phyloP scores from a whole-genome alignment of 2,888 invertebrate genomes.

The Xylocampa areola region DNA sequence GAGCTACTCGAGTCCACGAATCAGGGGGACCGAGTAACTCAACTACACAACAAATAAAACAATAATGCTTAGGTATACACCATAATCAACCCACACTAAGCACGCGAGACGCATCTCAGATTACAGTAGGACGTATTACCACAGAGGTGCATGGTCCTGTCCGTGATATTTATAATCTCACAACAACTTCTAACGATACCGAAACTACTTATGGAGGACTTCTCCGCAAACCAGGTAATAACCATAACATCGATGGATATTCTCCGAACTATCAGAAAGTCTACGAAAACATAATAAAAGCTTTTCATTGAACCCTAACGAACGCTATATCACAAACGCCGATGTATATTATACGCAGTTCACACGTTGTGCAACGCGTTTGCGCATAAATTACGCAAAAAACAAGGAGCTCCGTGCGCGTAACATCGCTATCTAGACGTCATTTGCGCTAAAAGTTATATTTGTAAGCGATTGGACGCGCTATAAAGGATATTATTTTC shows the following conservation, averaged over 20 bases:
- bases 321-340: slow-evolving; percentile 22
- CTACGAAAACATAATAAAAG: slow-evolving; percentile 3
- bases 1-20: too few species aligned
- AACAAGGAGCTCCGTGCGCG: slow-evolving; percentile 31
- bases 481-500: slow-evolving; percentile 27
- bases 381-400: slow-evolving; percentile 45
- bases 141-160: background rate
- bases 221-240: too few species aligned
- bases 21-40: too few species aligned
- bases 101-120: slow-evolving; percentile 42
- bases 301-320: slow-evolving; percentile 29
- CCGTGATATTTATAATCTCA: slow-evolving; percentile 30
- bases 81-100: slow-evolving; percentile 27
- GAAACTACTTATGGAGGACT: background rate
- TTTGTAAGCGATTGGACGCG: slow-evolving; percentile 9
- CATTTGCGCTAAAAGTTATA: slow-evolving; percentile 35
- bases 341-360: slow-evolving; percentile 30
- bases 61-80: slow-evolving; percentile 23
- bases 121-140: slow-evolving; percentile 36
- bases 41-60: background rate
- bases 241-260: too few species aligned
- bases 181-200: background rate
- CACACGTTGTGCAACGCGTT: slow-evolving; percentile 42
- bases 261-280: background rate
- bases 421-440: slow-evolving; percentile 21